Conservation (phyloP, 2,113 vertebrate species). For the Delphinus delphis region DNA sequence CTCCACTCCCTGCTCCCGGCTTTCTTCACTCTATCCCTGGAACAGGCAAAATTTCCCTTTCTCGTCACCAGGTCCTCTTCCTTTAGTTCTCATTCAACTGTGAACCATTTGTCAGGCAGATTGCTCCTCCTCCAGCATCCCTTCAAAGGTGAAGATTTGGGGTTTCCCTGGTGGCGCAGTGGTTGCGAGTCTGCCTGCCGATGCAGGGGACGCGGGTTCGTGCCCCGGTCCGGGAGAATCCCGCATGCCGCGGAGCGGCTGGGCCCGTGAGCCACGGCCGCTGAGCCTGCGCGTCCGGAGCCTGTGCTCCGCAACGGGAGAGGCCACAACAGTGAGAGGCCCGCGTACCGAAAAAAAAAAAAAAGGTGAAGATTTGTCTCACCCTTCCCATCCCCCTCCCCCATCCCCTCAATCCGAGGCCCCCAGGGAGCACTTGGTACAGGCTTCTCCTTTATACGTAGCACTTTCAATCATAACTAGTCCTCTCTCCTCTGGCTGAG, state of each 20-base stretch:
- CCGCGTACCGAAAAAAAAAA: too few relatives aligned
- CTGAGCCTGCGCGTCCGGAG: too few relatives aligned
- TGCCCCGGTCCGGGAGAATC: too few relatives aligned
- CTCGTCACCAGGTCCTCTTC: neutral
- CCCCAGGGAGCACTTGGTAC: neutral
- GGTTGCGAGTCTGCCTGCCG: too few relatives aligned
- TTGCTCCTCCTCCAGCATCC: rapidly evolving
- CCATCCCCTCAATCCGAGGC: rapidly evolving
- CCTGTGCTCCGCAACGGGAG: too few relatives aligned
- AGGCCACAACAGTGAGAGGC: too few relatives aligned
- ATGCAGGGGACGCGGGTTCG: too few relatives aligned
- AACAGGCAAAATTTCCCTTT: neutral
- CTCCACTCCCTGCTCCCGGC: neutral
- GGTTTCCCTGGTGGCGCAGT: too few relatives aligned
- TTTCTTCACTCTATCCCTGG: neutral
- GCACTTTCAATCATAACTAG: neutral
- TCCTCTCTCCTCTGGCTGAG: neutral
- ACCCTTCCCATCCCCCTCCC: neutral
- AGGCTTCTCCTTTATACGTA: neutral
- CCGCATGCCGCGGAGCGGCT: too few relatives aligned
- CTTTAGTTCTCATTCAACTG: neutral
- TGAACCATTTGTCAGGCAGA: neutral
- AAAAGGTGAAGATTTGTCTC: neutral
- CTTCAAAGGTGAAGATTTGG: neutral
- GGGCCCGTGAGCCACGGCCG: too few relatives aligned